phyloP scores from a whole-genome alignment of 2,113 vertebrate genomes.

The Hippocampus comes region DNA sequence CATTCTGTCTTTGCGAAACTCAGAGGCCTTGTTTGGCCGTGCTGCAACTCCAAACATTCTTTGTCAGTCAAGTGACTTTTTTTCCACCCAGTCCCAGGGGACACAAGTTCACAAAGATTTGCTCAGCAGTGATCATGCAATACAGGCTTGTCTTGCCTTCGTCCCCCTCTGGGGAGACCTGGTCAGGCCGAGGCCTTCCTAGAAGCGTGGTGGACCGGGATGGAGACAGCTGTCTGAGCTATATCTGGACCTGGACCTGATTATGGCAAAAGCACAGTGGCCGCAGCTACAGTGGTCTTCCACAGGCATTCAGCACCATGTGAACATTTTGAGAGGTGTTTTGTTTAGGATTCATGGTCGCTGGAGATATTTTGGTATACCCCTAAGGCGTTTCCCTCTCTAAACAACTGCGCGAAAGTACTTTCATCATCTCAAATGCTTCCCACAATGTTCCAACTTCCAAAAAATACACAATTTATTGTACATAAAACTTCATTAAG shows the following conservation, averaged over 20 bases:
- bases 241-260: slow-evolving; percentile 39
- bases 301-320: slow-evolving; percentile 19
- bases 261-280: slow-evolving; percentile 39
- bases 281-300: slow-evolving; percentile 14
- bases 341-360: slow-evolving; percentile 28
- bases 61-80: slow-evolving; percentile 59
- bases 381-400: slow-evolving; percentile 1
- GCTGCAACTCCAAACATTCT: slow-evolving; percentile 60
- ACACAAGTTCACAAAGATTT: slow-evolving; percentile 40
- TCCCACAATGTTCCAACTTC: background rate
- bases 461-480: too few species aligned
- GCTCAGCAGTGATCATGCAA: slow-evolving; percentile 29
- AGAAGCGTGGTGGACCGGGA: slow-evolving; percentile 25
- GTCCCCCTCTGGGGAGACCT: slow-evolving; percentile 30
- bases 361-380: slow-evolving; percentile 19
- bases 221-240: slow-evolving; percentile 47
- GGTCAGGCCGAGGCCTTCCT: slow-evolving; percentile 8
- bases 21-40: slow-evolving; percentile 44
- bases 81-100: slow-evolving; percentile 45
- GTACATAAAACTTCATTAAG: background rate
- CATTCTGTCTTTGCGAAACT: slow-evolving; percentile 24
- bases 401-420: background rate
- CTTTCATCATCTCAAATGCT: background rate
- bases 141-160: slow-evolving; percentile 14
- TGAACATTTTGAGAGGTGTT: slow-evolving; percentile 20